These are phyloP conservation scores for Enteromius paludinosus DNA, from an alignment of 2,797 vertebrate species.

Conservation along the genomic window DNA sequence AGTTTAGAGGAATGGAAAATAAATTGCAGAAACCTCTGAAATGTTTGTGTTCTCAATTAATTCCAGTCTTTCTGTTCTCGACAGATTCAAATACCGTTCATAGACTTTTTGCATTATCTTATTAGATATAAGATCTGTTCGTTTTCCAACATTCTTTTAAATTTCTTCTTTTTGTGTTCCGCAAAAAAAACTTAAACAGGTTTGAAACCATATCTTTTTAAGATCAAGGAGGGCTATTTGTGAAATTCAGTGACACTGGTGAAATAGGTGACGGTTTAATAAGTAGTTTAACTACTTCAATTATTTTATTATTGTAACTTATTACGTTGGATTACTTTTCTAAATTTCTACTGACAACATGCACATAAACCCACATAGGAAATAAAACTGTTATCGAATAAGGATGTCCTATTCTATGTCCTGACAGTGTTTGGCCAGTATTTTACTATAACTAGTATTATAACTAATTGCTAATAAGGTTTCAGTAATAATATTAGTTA, in stretches of 20 bases:
- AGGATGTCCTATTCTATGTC: background rate
- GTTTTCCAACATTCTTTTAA: background rate
- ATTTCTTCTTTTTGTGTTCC: background rate
- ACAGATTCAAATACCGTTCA: background rate
- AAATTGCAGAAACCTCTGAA: conserved; percentile 64
- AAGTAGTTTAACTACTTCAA: background rate
- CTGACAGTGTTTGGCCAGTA: background rate
- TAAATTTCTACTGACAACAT: background rate
- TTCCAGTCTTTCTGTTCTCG: conserved; percentile 2
- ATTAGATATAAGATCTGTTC: no score
- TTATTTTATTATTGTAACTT: background rate
- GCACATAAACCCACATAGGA: background rate
- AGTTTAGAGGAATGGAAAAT: conserved; percentile 66
- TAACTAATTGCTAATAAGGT: background rate
- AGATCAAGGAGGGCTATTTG: background rate
- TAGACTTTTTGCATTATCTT: background rate
- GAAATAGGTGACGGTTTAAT: background rate
- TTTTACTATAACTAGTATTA: background rate
- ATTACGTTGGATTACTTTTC: background rate
- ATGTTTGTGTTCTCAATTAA: conserved; percentile 37
- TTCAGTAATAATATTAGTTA: background rate
- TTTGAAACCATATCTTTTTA: background rate
- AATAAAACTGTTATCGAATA: background rate
- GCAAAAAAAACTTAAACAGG: background rate
- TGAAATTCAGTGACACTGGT: background rate